Evolutionary conservation across 2,113 vertebrate species (phyloP).

Genomic region (Xyliphius kryptos): DNA sequence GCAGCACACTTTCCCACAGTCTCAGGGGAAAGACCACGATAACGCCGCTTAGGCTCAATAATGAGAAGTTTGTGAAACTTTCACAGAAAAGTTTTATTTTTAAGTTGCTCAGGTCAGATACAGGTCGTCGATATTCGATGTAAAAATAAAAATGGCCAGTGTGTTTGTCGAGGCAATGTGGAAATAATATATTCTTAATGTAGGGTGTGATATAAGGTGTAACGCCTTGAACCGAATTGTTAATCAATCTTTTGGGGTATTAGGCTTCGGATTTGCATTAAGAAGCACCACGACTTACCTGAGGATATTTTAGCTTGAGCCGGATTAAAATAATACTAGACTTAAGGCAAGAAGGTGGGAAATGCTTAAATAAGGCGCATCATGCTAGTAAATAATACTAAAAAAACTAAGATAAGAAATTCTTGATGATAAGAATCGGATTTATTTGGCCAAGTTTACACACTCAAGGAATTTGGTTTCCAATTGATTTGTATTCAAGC

Average conservation of each 20-base stretch:
- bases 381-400: background rate
- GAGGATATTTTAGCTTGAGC: background rate
- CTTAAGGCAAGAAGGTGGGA: background rate
- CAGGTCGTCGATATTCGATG: constrained; percentile 10
- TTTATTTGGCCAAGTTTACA: no score
- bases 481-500: no score
- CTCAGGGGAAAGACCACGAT: constrained; percentile 18
- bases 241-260: background rate
- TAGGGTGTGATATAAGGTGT: background rate
- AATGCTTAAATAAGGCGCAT: constrained; percentile 19
- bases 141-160: background rate
- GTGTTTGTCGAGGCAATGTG: background rate
- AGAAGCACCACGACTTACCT: background rate
- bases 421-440: constrained; percentile 16
- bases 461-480: no score
- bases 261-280: background rate
- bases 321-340: constrained; percentile 2
- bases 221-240: background rate
- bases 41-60: background rate
- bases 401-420: no score
- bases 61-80: background rate
- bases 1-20: constrained; percentile 53
- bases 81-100: no score
- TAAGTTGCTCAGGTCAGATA: background rate
- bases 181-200: background rate